Evolutionary conservation across 2,113 vertebrate species (phyloP), one percentile per base, ranked within the genome.

Genomic region (Chaenogobius annularis): DNA sequence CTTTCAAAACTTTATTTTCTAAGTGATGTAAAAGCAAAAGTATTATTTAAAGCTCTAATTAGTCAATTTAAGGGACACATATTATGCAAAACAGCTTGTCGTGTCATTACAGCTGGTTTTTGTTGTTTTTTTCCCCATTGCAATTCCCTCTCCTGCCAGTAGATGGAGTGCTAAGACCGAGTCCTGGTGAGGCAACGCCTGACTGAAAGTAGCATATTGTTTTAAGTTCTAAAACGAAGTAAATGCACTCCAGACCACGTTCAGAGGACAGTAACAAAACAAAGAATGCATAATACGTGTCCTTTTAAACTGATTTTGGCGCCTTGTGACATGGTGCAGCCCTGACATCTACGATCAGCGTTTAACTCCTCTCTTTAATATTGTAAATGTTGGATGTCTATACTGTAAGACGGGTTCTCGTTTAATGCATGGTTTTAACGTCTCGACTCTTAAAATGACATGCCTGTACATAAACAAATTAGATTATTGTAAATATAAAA

Each of bases 401-500:
- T 43, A 40, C 61, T 43, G 61, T 63, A 43, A 63, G n/a, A 63
- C 40, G 37, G 61, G 61, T 63, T 40, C 31, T 69, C 79, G 74
- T 72, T n/a, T 8, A 3, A 76, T 79, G 83, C 84, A 86, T 85
- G 83, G 50, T 23, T 40, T 40, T 69, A 79, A 82, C 75, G 66
- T 69, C 26, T 52, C 37, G 7, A 74, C 5, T 43, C 54, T 88
- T 80, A 82, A 80, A 83, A 81, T 35, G 14, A 61, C 26, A 35
- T 35, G 58, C 15, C 14, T 86, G 82, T 37, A n/a, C 71, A 65
- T 65, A 31, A 31, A 65, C 40, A 58, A 35, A 65, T 9, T 12
- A 31, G 17, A 64, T 77, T 50, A 46, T 75, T 88, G 81, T 87
- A 87, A 77, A 85, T 81, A 83, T 19, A 70, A 37, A 85, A 71